Percentiles rank a stretch among this genome's conserved stretches.
Conservation (phyloP, 92 coral and sea anemone species). For the Pocillopora meandrina region DNA sequence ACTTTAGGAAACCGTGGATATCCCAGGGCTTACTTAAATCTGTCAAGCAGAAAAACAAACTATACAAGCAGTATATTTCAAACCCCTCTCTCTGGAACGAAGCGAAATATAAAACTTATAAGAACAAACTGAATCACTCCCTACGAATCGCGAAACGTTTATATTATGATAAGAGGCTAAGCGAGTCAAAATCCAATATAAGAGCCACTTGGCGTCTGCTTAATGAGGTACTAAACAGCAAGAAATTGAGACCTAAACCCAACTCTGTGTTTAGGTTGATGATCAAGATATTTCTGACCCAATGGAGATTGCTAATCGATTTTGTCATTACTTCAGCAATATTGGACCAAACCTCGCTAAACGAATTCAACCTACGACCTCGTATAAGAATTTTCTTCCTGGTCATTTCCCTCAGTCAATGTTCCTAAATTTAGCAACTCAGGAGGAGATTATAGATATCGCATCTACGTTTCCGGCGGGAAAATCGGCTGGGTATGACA, state of each 20-base stretch:
- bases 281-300: conserved; percentile 22
- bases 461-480: neutral
- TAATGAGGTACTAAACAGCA: neutral
- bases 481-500: neutral
- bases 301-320: conserved; percentile 8
- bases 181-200: neutral
- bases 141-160: conserved; percentile 6
- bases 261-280: conserved; percentile 20
- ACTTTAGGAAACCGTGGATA: neutral
- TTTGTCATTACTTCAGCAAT: neutral
- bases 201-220: conserved; percentile 7
- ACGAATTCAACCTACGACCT: neutral
- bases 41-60: too few relatives aligned
- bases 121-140: too few relatives aligned
- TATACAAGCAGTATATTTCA: too few relatives aligned
- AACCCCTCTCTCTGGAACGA: too few relatives aligned
- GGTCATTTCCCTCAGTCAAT: neutral
- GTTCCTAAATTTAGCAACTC: neutral
- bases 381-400: neutral
- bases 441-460: neutral
- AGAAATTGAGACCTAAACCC: conserved; percentile 15
- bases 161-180: neutral
- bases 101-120: too few relatives aligned
- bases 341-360: neutral
- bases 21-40: neutral